Conservation (phyloP, 2,113 vertebrate genomes). For the Phrynosoma blainvillii region DNA sequence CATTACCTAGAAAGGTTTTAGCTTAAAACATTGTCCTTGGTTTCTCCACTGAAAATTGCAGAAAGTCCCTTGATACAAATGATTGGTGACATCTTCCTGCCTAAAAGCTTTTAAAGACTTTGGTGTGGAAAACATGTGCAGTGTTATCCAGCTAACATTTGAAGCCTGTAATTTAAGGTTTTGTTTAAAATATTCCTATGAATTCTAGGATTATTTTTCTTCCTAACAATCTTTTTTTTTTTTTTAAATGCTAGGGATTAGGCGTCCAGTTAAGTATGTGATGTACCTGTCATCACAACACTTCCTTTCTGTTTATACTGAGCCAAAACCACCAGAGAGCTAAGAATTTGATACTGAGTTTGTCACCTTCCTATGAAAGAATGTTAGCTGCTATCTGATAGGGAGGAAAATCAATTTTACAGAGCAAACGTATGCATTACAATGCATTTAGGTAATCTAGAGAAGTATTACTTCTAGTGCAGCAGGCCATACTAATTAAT, state of each 20-base stretch:
- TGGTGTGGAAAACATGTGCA: neutral
- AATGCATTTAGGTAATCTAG: too few relatives aligned
- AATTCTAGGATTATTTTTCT: neutral
- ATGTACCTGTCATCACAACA: neutral
- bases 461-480: too few relatives aligned
- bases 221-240: neutral
- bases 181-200: constrained; percentile 37
- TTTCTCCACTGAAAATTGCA: neutral
- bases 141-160: constrained; percentile 24
- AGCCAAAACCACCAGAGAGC: neutral
- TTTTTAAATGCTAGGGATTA: neutral
- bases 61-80: neutral
- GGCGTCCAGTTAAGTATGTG: neutral
- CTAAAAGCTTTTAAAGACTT: constrained; percentile 28
- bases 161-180: constrained; percentile 8
- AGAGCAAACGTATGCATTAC: too few relatives aligned
- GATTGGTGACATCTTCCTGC: neutral
- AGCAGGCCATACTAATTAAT: too few relatives aligned
- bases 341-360: neutral
- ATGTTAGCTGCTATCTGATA: neutral
- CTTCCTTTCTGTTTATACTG: neutral
- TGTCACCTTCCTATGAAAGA: neutral
- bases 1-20: constrained; percentile 14
- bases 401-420: neutral
- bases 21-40: neutral